Base-by-base conservation (phyloP, 2,113 vertebrate species). In the Ageneiosus marmoratus region DNA sequence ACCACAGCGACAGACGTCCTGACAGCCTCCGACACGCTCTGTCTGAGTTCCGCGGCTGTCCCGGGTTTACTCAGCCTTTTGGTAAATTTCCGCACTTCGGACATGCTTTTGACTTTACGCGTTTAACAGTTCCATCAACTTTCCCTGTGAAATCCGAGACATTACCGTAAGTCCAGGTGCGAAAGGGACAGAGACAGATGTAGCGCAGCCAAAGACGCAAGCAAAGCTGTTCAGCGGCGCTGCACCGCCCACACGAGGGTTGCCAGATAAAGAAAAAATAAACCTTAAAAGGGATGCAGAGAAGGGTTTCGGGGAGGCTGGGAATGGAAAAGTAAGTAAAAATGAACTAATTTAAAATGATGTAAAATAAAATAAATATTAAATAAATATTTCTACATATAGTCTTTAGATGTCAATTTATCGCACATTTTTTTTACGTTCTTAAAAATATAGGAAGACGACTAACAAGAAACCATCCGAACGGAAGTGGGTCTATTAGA, bases 21-120 rank as follows among this genome's bases (percentile, higher is more conserved):
- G 87, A 97, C 96, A 46, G 95, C 95, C 90, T 95, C 96, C 16
- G 95, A 97, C 75, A 96, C 96, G 89, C 96, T 97, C 90, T 97
- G 96, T 56, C 96, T 84, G 58, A 97, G 94, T 89, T 96, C 96
- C 62, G 96, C 96, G 4, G 96, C 96, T 15, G 96, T 97, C 77
- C 96, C 96, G 0, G 95, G 96, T 85, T 96, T 97, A 93, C 96
- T 97, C 44, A 97, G 86, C 90, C 96, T 89, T 89, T 98, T 97
- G 37, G 96, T 97, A 87, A 95, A 96, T 92, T 94, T 96, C 74
- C 96, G 94, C 60, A 96, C 96, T 89, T 98, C 96, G 0, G 95
- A 93, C 96, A 96, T 96, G 0, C 29, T 80, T 53, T 27, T 3
- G 27, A 27, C 10, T 51, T 63, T 58, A 83, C 44, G 46, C 44